Evolutionary conservation across 1,140 invertebrate species (phyloP).

Genomic region (Sesamia nonagrioides): DNA sequence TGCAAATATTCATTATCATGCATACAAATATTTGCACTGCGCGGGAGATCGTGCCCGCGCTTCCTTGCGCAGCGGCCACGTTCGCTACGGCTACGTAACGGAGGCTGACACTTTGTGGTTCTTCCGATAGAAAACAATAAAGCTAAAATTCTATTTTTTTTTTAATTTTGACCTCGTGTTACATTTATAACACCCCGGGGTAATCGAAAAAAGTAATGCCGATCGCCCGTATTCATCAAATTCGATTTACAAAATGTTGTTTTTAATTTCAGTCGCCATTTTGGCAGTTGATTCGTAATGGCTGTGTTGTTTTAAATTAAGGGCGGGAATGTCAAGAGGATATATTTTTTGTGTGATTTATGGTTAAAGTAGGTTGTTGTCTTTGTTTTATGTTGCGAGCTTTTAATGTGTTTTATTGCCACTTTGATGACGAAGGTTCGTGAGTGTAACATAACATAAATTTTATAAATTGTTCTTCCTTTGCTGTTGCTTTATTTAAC

Average conservation of each 20-base stretch:
- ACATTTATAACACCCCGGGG: conserved; percentile 6
- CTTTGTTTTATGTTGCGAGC: too few relatives aligned
- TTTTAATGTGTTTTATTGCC: too few relatives aligned
- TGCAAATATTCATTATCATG: too few relatives aligned
- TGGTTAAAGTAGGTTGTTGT: not conserved
- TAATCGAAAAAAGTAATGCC: conserved; percentile 14
- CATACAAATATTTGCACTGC: too few relatives aligned
- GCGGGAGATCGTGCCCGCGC: too few relatives aligned
- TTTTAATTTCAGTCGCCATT: not conserved
- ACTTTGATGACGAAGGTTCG: too few relatives aligned
- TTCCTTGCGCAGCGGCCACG: too few relatives aligned
- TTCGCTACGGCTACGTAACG: too few relatives aligned
- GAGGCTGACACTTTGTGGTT: not conserved
- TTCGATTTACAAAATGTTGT: conserved; percentile 25
- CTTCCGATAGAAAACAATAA: not conserved
- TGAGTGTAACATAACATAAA: too few relatives aligned
- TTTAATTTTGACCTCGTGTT: not conserved
- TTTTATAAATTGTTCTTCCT: too few relatives aligned
- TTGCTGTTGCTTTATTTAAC: too few relatives aligned
- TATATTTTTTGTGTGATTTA: not conserved
- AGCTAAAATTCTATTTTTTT: conserved; percentile 9
- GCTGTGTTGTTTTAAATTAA: not conserved
- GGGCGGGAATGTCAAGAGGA: not conserved
- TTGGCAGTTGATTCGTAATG: conserved; percentile 10
- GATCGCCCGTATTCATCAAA: not conserved